Percentiles rank a stretch among this genome's conserved stretches.
These are phyloP conservation scores for Sesamia nonagrioides DNA, from an alignment of 1,140 invertebrate species.

Conservation along the genomic window DNA sequence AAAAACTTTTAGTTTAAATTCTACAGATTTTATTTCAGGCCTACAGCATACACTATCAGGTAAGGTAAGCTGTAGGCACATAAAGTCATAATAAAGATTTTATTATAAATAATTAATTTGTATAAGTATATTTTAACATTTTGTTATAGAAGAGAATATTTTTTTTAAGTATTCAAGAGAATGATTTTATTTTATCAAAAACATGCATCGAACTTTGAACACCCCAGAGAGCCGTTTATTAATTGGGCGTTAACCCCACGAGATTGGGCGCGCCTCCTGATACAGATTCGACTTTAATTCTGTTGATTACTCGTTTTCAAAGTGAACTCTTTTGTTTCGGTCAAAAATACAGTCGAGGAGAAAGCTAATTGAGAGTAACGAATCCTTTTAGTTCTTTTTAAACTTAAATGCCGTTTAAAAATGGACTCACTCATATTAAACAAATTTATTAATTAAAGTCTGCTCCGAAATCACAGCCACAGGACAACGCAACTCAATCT, in stretches of 20 bases:
- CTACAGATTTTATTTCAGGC: no score
- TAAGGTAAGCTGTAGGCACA: no score
- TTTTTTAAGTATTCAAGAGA: background rate
- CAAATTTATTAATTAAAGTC: background rate
- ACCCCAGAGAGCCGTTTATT: slow-evolving; percentile 69
- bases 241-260: slow-evolving; percentile 75
- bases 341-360: slow-evolving; percentile 32
- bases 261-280: slow-evolving; percentile 63
- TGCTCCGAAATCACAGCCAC: background rate
- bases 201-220: slow-evolving; percentile 53
- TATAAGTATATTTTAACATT: no score
- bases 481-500: slow-evolving; percentile 34
- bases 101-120: no score
- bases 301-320: slow-evolving; percentile 66
- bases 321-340: slow-evolving; percentile 40
- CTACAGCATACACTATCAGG: no score
- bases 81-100: no score
- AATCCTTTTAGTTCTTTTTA: slow-evolving; percentile 1
- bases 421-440: background rate
- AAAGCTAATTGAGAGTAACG: slow-evolving; percentile 26
- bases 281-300: slow-evolving; percentile 69
- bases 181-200: background rate
- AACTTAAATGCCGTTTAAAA: background rate
- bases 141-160: no score
- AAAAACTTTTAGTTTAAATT: no score